These are phyloP conservation scores for Hydropotes inermis DNA, from an alignment of 2,113 vertebrate species.

Conservation along the genomic window DNA sequence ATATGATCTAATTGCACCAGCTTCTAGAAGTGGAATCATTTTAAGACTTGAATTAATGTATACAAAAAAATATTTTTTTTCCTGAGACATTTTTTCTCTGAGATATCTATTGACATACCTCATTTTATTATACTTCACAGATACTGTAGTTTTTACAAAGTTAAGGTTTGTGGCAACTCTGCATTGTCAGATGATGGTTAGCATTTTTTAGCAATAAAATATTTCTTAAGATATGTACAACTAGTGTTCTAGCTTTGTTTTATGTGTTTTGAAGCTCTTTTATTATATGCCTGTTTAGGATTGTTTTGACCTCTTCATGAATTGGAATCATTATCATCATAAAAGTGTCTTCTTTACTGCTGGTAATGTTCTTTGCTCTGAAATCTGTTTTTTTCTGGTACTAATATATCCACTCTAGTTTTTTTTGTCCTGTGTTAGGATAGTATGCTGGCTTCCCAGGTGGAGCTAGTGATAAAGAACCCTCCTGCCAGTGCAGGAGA, in stretches of 20 bases:
- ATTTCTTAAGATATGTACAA: background rate
- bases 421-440: background rate
- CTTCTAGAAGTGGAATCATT: background rate
- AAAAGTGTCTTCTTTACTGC: background rate
- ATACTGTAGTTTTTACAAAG: background rate
- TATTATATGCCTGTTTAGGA: background rate
- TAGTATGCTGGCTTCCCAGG: background rate
- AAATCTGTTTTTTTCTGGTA: background rate
- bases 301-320: background rate
- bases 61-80: background rate
- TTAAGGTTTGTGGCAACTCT: background rate
- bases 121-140: background rate
- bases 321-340: background rate
- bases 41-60: background rate
- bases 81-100: background rate
- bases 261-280: background rate
- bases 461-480: background rate
- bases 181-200: background rate
- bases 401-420: background rate
- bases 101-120: background rate
- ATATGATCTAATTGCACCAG: background rate
- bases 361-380: background rate
- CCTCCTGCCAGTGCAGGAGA: background rate
- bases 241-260: background rate
- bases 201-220: background rate